These are phyloP conservation scores for Paraescarpia echinospica DNA, from an alignment of 1,140 invertebrate species.

Conservation along the genomic window DNA sequence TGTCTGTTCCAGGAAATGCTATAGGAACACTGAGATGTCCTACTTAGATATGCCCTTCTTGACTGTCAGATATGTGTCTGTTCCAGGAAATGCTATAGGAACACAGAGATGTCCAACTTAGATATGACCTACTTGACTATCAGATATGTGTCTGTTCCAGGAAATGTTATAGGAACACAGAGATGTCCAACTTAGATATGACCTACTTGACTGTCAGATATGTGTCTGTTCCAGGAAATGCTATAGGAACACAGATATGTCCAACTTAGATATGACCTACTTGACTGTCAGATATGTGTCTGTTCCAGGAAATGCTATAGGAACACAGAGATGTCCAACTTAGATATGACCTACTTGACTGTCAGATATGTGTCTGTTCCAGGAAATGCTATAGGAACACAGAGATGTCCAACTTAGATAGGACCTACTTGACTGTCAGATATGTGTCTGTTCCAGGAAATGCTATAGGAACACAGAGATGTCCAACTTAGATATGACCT, in stretches of 20 bases:
- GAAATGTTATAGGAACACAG: too few species aligned
- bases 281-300: too few species aligned
- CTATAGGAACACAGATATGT: slow-evolving; percentile 41
- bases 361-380: slow-evolving; percentile 79
- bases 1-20: slow-evolving; percentile 68
- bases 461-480: too few species aligned
- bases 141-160: slow-evolving; percentile 88
- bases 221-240: slow-evolving; percentile 23
- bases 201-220: too few species aligned
- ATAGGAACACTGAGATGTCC: slow-evolving; percentile 38
- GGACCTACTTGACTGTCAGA: slow-evolving; percentile 80
- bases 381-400: slow-evolving; percentile 36
- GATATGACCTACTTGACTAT: slow-evolving; percentile 74
- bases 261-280: slow-evolving; percentile 63
- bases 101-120: slow-evolving; percentile 42
- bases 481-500: too few species aligned
- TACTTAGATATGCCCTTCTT: slow-evolving; percentile 66
- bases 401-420: slow-evolving; percentile 44
- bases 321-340: slow-evolving; percentile 43
- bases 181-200: too few species aligned
- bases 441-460: slow-evolving; percentile 81
- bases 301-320: slow-evolving; percentile 62
- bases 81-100: slow-evolving; percentile 36
- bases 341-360: slow-evolving; percentile 72
- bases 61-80: slow-evolving; percentile 87